Conservation (phyloP, 2,113 vertebrate species). For the Hydropotes inermis region DNA sequence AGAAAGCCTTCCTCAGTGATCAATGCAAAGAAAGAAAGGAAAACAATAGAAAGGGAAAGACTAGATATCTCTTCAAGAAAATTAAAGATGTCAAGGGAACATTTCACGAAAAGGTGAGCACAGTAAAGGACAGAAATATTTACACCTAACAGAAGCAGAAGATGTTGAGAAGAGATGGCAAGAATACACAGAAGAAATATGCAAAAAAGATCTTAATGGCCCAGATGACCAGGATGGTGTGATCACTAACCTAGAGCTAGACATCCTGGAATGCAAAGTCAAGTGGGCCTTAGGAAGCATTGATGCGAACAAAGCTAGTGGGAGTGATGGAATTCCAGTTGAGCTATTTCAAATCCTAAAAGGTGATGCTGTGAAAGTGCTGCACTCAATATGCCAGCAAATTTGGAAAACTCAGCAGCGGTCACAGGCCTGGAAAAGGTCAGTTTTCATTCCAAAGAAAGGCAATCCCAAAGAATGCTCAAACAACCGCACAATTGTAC, state of each 20-base stretch:
- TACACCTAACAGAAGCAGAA: neutral
- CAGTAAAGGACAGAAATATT: neutral
- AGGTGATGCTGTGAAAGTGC: neutral
- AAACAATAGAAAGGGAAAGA: neutral
- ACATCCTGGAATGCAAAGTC: neutral
- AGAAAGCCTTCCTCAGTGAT: neutral
- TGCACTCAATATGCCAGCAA: neutral
- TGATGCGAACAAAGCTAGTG: rapidly evolving
- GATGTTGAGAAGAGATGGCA: neutral
- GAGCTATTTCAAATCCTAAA: neutral
- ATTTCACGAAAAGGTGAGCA: neutral
- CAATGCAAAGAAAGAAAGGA: neutral
- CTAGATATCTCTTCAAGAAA: neutral
- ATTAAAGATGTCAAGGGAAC: neutral
- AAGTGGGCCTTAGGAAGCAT: neutral
- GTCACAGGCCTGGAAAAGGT: neutral
- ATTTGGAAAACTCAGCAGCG: neutral
- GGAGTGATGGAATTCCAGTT: neutral
- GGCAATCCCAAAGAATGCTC: neutral
- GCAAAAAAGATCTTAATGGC: neutral
- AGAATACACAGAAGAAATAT: neutral
- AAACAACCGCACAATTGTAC: neutral
- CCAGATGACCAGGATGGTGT: neutral
- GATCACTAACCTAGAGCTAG: neutral
- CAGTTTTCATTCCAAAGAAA: neutral